Base-by-base conservation (phyloP, 2,888 invertebrate species). In the Proisotoma minuta region DNA sequence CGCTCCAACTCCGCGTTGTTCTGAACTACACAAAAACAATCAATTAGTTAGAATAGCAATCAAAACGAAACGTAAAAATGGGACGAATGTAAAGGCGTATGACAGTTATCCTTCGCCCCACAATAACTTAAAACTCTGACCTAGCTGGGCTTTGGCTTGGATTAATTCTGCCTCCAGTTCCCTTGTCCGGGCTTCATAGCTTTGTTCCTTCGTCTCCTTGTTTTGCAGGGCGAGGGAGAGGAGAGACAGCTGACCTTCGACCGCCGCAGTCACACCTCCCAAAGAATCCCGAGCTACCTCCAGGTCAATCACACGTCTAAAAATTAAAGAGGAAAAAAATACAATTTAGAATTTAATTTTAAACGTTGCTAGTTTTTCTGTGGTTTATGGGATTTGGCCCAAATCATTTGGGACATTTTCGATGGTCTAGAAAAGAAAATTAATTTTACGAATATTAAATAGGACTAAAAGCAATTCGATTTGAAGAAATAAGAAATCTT, bases 121-220 rank as follows among this genome's bases (percentile, higher is more conserved):
- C 4, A 8, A 24, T 54, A 40, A 23, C 40, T 18, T 39, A 27
- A n/a, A n/a, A n/a, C 27, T 57, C 59, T 43, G 47, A 66, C 66
- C 63, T 57, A 56, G 23, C 24, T 49, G 57, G 20, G 63, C 52
- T 29, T 59, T 66, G 0, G 56, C 29, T 47, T 34, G n/a, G 15
- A 64, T 54, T 3, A 67, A 23, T 29, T 67, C 64, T 4, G 50
- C 28, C 39, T 64, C 64, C 28, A 67, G 23, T n/a, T 59, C 62
- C 5, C 18, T 23, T 40, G 59, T 63, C 47, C 54, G 56, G 23
- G n/a, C 26, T 12, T 48, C 22, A 1, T 29, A 34, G 12, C 29
- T 34, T 15, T 15, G 3, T 48, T 61, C 59, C 15, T 59, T 53
- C 18, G 48, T 49, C 5, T 49, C 58, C 57, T 57, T 51, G 43